Conservation (phyloP, 2,888 invertebrate genomes). For the Chydorus sphaericus region DNA sequence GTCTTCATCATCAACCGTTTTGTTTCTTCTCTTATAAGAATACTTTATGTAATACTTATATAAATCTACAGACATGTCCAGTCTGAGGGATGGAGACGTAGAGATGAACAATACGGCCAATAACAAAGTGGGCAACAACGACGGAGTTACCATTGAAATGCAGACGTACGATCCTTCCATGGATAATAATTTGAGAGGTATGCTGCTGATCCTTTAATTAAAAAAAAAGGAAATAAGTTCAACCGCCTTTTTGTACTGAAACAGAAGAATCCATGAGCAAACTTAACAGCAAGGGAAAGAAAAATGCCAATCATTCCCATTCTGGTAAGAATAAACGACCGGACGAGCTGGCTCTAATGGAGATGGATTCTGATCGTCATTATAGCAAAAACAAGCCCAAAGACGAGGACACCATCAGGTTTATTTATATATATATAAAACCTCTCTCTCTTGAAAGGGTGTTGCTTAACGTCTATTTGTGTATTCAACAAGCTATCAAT, state of each 20-base stretch:
- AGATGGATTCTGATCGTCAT: slow-evolving; percentile 1
- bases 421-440: neutral
- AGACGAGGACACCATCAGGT: slow-evolving; percentile 38
- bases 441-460: neutral
- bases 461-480: neutral
- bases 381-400: slow-evolving; percentile 42
- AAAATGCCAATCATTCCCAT: slow-evolving; percentile 41
- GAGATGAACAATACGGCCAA: slow-evolving; percentile 2
- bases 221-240: no score
- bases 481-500: slow-evolving; percentile 67
- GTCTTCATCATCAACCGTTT: no score
- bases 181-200: neutral
- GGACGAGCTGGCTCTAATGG: neutral
- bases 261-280: slow-evolving; percentile 32
- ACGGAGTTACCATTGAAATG: neutral
- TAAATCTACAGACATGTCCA: neutral
- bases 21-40: neutral
- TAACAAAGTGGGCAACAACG: slow-evolving; percentile 1
- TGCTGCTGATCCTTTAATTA: no score
- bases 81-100: neutral
- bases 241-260: neutral
- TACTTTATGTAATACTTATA: neutral
- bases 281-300: slow-evolving; percentile 64
- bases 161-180: neutral
- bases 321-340: neutral